Conservation (phyloP, 37 sponge, comb jelly and placozoan species). For the Diacarnus erythraeanus region DNA sequence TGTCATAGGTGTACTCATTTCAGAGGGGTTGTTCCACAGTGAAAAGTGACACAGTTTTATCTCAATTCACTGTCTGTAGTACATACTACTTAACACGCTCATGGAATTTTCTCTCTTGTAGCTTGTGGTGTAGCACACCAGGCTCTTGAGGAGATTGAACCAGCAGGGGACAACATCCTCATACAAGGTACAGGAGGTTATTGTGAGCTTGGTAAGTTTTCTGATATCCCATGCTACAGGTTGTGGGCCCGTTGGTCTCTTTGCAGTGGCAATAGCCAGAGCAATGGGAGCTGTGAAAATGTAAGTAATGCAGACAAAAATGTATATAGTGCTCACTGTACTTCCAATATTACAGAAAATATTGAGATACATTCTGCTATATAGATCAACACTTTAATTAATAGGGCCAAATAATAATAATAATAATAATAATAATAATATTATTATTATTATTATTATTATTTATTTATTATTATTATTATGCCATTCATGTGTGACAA, state of each 20-base stretch:
- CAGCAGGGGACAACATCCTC: conserved; percentile 70
- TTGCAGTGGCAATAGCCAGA: conserved; percentile 76
- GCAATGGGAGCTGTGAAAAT: not conserved
- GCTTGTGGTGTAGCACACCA: conserved; percentile 95
- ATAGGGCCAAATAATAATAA: too few species aligned
- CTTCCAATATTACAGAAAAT: too few species aligned
- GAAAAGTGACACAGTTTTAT: too few species aligned
- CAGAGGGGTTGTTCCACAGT: not conserved
- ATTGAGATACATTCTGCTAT: too few species aligned
- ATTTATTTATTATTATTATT: too few species aligned
- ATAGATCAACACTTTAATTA: too few species aligned
- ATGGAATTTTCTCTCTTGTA: conserved; percentile 4
- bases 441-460: too few species aligned
- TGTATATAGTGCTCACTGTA: not conserved
- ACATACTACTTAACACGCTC: not conserved
- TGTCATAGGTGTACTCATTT: too few species aligned
- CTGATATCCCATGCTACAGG: conserved; percentile 50
- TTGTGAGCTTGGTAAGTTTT: too few species aligned
- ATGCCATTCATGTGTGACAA: not conserved
- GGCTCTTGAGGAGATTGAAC: conserved; percentile 77
- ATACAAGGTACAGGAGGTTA: conserved; percentile 75
- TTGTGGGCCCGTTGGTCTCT: conserved; percentile 91
- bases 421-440: too few species aligned
- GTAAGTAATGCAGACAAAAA: not conserved
- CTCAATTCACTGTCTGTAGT: too few species aligned